Evolutionary conservation across 1,140 invertebrate genomes (phyloP).

Genomic region (Cydia amplana): DNA sequence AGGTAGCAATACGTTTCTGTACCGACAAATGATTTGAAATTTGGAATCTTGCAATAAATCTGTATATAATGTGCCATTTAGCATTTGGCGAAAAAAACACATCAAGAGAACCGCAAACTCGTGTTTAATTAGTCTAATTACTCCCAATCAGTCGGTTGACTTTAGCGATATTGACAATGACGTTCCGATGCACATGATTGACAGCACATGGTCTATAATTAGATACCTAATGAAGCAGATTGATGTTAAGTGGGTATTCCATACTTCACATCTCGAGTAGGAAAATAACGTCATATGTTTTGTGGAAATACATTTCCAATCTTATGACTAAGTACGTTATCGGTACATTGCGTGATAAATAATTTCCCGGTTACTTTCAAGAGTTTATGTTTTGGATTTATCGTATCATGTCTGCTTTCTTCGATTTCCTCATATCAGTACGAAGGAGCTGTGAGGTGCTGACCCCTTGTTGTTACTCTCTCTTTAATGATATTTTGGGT

Average conservation of each 20-base stretch:
- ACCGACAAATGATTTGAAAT: too few species aligned
- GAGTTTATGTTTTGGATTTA: not conserved
- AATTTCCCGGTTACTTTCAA: not conserved
- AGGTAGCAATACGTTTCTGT: too few species aligned
- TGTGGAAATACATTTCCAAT: not conserved
- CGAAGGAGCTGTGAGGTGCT: too few species aligned
- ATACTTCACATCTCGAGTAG: conserved; percentile 1
- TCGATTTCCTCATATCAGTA: too few species aligned
- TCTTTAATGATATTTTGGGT: too few species aligned
- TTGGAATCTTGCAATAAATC: too few species aligned
- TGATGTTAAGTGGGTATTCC: conserved; percentile 21
- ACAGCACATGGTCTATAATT: not conserved
- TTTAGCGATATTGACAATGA: conserved; percentile 16
- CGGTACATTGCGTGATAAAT: not conserved
- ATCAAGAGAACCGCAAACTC: not conserved
- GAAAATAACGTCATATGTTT: conserved; percentile 12
- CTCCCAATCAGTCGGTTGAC: not conserved
- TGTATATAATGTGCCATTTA: too few species aligned
- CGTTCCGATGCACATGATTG: conserved; percentile 11
- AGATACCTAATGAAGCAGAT: not conserved
- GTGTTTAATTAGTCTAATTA: not conserved
- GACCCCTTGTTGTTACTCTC: too few species aligned
- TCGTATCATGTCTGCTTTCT: too few species aligned
- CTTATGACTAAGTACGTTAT: not conserved
- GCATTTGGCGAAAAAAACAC: too few species aligned